These are phyloP conservation scores for Wasmannia auropunctata DNA, from an alignment of 1,140 invertebrate species.

Conservation along the genomic window DNA sequence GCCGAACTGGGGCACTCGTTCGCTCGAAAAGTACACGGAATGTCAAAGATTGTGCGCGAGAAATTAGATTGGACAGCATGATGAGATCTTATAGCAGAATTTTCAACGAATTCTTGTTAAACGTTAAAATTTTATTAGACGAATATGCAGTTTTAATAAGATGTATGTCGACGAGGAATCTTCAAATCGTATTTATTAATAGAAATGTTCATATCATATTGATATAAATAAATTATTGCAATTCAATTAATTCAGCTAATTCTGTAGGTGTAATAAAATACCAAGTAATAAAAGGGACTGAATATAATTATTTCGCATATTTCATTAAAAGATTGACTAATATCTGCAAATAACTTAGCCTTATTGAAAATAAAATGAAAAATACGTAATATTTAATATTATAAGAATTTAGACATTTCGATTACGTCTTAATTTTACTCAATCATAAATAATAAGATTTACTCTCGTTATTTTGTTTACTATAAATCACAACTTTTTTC, in stretches of 20 bases:
- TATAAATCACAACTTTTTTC: not conserved
- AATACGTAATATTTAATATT: not conserved
- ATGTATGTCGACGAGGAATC: not conserved
- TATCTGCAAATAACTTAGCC: not conserved
- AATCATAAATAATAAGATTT: not conserved
- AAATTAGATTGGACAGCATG: not conserved
- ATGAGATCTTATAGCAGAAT: not conserved
- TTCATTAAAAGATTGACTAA: not conserved
- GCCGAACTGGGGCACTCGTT: not conserved
- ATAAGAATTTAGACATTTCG: not conserved
- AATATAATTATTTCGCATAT: not conserved
- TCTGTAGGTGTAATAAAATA: not conserved
- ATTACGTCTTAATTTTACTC: not conserved
- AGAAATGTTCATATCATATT: not conserved
- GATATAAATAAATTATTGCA: slow-evolving; percentile 6
- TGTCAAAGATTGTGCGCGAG: not conserved
- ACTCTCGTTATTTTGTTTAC: not conserved
- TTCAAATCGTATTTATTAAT: not conserved
- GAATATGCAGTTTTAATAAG: slow-evolving; percentile 1
- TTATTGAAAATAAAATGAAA: not conserved
- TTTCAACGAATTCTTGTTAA: not conserved
- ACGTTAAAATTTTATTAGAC: not conserved
- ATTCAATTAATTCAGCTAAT: not conserved
- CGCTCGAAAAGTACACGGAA: not conserved
- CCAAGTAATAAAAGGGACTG: not conserved